Evolutionary conservation across 2,888 invertebrate genomes (phyloP), one percentile per base, ranked within the genome.

Genomic region (Allolobophora icterica): DNA sequence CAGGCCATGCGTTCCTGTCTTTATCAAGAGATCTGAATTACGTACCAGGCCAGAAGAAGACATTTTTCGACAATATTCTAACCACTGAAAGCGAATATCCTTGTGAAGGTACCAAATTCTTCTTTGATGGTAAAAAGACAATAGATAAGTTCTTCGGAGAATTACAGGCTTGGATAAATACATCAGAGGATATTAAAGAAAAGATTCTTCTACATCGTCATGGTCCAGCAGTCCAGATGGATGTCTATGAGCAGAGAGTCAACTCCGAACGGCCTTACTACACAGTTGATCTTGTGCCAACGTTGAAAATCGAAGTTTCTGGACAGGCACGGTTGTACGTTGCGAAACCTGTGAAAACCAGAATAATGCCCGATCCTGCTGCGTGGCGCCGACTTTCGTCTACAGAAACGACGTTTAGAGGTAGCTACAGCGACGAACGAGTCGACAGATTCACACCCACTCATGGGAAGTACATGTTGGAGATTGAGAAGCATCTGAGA

Each of bases 171-270:
- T 38, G 34, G 87, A 38, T 87, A 35, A 30, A 87, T 38, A 1
- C 6, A 21, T 87, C 87, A 35, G 4, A 21, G 11, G 38, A 34
- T 3, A 87, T 15, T 19, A 87, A 35, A 35, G 11, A 24, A 34
- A 87, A 24, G 87, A 38, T 87, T 34, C 34, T 35, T 21, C 87
- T 35, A 1, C 52, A 30, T 35, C n/a, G 45, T 34, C 90, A 90
- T 38, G 90, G 90, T 38, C 90, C 90, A 45, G 90, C 90, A 0
- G 71, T 58, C 30, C 90, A 90, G 90, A 90, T 90, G 83, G 90
- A 90, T n/a, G 71, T 90, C 35, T 87, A 87, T 38, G 87, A 34
- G 0, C 5, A 34, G 24, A n/a, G 0, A 71, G 11, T 71, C 8
- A 71, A 13, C n/a, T 71, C 71, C 30, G 71, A 71, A n/a, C 87